Evolutionary conservation across 1,140 invertebrate species (phyloP).

Genomic region (Scaptodrosophila lebanonensis): DNA sequence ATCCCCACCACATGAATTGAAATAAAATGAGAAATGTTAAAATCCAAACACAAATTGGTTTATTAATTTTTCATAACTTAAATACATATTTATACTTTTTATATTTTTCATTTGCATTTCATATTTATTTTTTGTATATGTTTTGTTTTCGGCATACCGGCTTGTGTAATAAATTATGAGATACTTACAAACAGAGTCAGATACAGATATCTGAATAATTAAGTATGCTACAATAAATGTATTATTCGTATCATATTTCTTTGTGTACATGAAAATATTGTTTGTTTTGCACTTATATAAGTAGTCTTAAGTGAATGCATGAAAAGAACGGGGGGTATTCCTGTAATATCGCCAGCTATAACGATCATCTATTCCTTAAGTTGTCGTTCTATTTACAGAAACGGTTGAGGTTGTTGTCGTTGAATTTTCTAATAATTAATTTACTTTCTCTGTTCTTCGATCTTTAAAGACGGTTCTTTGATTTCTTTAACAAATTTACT

Average conservation of each 20-base stretch:
- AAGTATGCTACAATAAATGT: conserved; percentile 26
- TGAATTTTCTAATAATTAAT: too few relatives aligned
- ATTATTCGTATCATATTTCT: conserved; percentile 33
- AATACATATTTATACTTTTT: conserved; percentile 61
- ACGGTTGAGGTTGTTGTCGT: too few relatives aligned
- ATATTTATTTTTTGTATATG: conserved; percentile 17
- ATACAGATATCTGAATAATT: conserved; percentile 46
- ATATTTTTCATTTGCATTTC: conserved; percentile 33
- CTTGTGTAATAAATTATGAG: conserved; percentile 68
- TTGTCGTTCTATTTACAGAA: too few relatives aligned
- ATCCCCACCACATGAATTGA: too few relatives aligned
- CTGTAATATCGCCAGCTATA: too few relatives aligned
- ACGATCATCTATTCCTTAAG: too few relatives aligned
- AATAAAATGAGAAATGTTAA: neutral
- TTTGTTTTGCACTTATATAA: conserved; percentile 28
- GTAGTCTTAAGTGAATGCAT: conserved; percentile 29
- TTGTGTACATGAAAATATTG: conserved; percentile 34
- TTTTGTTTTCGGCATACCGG: conserved; percentile 25
- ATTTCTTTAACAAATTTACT: too few relatives aligned
- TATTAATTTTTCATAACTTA: conserved; percentile 76
- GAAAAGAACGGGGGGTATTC: conserved; percentile 5
- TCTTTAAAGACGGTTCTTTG: too few relatives aligned
- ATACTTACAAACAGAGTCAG: conserved; percentile 64
- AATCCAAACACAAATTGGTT: conserved; percentile 32
- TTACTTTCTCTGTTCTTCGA: too few relatives aligned